Conservation (phyloP, 2,888 invertebrate genomes). For the Andrena minutula region DNA sequence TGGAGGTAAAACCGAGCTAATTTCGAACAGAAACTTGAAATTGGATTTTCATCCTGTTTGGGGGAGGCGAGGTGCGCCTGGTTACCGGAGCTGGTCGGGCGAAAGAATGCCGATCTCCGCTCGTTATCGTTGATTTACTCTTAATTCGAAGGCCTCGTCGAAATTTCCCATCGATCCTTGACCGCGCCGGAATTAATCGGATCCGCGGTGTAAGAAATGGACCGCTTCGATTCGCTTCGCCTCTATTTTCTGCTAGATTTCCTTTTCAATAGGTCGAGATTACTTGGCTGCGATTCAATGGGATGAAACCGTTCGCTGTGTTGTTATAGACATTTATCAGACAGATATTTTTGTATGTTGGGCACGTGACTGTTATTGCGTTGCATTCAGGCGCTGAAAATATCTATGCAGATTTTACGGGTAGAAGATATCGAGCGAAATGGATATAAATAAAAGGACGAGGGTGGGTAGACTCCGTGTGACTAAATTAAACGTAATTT, state of each 20-base stretch:
- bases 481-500: too few relatives aligned
- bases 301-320: neutral
- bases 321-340: neutral
- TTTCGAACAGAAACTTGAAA: slow-evolving; percentile 55
- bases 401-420: neutral
- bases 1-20: slow-evolving; percentile 48
- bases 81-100: neutral
- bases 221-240: neutral
- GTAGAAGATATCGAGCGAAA: neutral
- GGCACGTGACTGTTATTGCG: neutral
- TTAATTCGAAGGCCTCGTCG: slow-evolving; percentile 11
- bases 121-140: slow-evolving; percentile 30
- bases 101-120: slow-evolving; percentile 1
- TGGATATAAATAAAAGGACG: neutral
- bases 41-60: slow-evolving; percentile 44
- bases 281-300: slow-evolving; percentile 2
- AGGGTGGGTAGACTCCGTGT: too few relatives aligned
- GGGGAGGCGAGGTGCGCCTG: neutral
- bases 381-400: neutral
- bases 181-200: neutral
- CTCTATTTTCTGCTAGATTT: neutral
- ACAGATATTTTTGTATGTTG: neutral
- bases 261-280: neutral
- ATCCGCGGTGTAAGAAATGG: slow-evolving; percentile 3
- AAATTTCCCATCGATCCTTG: slow-evolving; percentile 8